Conservation (phyloP, 2,113 vertebrate genomes). For the Bos indicus region DNA sequence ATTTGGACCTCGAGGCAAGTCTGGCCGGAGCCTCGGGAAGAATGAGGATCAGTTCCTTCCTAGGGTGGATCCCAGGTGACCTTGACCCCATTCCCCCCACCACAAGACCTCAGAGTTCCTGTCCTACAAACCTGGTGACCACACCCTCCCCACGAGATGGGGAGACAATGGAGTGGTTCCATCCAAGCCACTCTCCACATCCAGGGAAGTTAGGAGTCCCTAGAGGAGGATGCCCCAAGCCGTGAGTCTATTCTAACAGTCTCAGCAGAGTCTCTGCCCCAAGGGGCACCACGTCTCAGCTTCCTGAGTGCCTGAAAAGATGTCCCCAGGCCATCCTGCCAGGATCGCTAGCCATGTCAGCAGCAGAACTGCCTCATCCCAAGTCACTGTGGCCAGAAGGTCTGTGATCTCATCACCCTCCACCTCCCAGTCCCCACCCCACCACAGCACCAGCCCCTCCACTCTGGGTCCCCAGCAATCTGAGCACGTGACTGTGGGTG, state of each 20-base stretch:
- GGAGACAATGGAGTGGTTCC: neutral
- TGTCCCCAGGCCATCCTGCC: neutral
- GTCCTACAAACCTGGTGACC: neutral
- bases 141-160: neutral
- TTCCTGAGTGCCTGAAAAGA: neutral
- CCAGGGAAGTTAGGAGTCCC: neutral
- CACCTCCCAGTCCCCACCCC: no score
- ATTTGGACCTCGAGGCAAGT: neutral
- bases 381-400: neutral
- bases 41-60: neutral
- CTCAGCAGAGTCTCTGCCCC: neutral
- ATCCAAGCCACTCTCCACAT: neutral
- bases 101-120: neutral
- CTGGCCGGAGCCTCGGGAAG: neutral
- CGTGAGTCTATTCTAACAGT: neutral
- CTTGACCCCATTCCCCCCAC: rapidly evolving
- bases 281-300: neutral
- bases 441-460: neutral
- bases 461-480: neutral
- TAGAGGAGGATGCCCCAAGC: neutral
- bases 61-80: neutral
- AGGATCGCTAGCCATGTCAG: neutral
- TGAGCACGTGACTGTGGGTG: rapidly evolving
- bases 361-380: neutral
- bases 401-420: neutral